Evolutionary conservation across 2,113 vertebrate genomes (phyloP), one percentile per base, ranked within the genome.

Genomic region (Catagonus wagneri): DNA sequence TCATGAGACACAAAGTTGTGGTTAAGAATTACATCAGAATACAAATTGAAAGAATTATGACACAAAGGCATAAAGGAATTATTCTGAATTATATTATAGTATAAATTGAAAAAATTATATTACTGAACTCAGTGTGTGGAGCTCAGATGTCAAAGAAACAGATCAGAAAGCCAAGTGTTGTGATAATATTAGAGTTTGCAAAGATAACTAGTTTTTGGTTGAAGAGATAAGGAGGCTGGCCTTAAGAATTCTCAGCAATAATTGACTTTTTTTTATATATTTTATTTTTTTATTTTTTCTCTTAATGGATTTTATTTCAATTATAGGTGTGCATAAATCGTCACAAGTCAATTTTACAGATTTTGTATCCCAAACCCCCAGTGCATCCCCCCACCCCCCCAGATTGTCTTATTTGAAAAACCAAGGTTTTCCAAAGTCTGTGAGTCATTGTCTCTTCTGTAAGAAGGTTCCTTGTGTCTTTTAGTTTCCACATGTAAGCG

Each of bases 61-160:
- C 39, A 27, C 12, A 36, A 78, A 79, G 16, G 14, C n/a, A 58
- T 3, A 20, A 58, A 34, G n/a, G 20, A 58, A 79, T n/a, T 54
- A 80, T 58, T 25, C 22, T 17, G n/a, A 85, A 61, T 81, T 79
- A 63, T 9, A 44, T 50, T 63, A 54, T 11, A 36, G 32, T 39
- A 15, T 6, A 89, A 15, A 60, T 0, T 6, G 13, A 83, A 91
- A 50, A n/a, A 79, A 75, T 71, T 56, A n/a, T 50, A 1, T 58
- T 17, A 69, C 8, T 34, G 1, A 1, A 22, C 15, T 39, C 14
- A 25, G 10, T 19, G 1, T 1, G 2, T 87, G 6, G 7, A 36
- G 63, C 29, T 52, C 52, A 8, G 19, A 3, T 68, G 10, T 50
- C n/a, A 60, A 69, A 79, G 29, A 81, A 34, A 63, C 32, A 90